These are phyloP conservation scores for Thyatira batis DNA, from an alignment of 2,888 invertebrate genomes.

Conservation along the genomic window DNA sequence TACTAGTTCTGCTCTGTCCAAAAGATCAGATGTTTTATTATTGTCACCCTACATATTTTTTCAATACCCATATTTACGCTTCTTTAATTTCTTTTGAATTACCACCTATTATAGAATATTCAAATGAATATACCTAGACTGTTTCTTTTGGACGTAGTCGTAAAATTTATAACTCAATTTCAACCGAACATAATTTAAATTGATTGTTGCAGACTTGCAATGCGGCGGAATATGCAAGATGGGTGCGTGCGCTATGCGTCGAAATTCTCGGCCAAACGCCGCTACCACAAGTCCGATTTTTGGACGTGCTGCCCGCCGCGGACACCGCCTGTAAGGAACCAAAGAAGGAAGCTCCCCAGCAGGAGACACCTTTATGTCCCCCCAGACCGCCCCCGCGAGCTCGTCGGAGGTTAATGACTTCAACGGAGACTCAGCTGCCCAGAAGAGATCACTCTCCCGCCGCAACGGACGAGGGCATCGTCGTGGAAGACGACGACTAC, in stretches of 20 bases:
- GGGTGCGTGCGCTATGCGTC: conserved; percentile 88
- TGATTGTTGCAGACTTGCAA: conserved; percentile 85
- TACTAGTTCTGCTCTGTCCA: conserved; percentile 54
- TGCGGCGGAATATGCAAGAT: conserved; percentile 86
- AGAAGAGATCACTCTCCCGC: conserved; percentile 74
- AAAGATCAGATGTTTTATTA: conserved; percentile 49
- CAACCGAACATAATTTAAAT: conserved; percentile 26
- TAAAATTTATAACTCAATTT: conserved; percentile 38
- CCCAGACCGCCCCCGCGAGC: conserved; percentile 75
- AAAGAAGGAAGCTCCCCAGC: conserved; percentile 64
- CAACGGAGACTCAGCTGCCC: conserved; percentile 66
- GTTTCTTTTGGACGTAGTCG: conserved; percentile 34
- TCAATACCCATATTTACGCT: conserved; percentile 34
- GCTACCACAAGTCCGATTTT: conserved; percentile 86
- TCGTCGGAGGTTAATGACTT: conserved; percentile 66
- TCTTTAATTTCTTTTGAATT: conserved; percentile 14
- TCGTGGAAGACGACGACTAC: conserved; percentile 80
- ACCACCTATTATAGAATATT: conserved; percentile 17
- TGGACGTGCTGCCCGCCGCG: conserved; percentile 86
- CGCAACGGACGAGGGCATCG: conserved; percentile 79
- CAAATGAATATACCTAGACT: conserved; percentile 31
- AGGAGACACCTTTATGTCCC: conserved; percentile 61
- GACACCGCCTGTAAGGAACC: conserved; percentile 70
- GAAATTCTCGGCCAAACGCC: conserved; percentile 90
- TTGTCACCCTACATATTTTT: conserved; percentile 41